Evolutionary conservation across 1,140 invertebrate genomes (phyloP).

Genomic region (Lordiphosa collinella): DNA sequence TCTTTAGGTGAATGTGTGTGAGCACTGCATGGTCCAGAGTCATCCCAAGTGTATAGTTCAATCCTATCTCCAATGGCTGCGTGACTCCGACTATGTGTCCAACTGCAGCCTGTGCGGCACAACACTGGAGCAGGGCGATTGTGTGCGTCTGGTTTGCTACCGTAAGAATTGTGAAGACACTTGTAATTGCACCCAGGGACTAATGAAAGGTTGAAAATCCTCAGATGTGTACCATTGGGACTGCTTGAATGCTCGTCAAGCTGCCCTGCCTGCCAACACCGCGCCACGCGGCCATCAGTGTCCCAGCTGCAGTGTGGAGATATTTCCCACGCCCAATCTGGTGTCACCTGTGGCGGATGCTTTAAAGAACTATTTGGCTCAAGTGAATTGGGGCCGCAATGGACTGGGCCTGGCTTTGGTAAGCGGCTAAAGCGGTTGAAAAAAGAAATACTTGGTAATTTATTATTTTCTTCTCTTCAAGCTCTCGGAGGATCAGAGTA

Average conservation of each 20-base stretch:
- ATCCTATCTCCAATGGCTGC: constrained; percentile 98
- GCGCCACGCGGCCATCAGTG: constrained; percentile 72
- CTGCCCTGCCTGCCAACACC: constrained; percentile 70
- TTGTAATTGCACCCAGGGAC: background rate
- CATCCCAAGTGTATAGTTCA: constrained; percentile 99
- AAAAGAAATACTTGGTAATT: background rate
- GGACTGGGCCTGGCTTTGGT: constrained; percentile 73
- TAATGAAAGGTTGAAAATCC: background rate
- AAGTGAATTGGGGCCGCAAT: constrained; percentile 78
- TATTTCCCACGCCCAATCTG: constrained; percentile 75
- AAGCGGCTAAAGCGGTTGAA: background rate
- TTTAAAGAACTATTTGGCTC: constrained; percentile 57
- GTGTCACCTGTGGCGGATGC: constrained; percentile 76
- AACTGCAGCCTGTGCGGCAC: constrained; percentile 93
- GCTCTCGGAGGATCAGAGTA: constrained; percentile 61
- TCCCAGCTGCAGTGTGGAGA: constrained; percentile 62
- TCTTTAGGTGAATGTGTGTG: constrained; percentile 99
- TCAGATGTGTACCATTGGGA: constrained; percentile 78
- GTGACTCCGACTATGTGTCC: constrained; percentile 97
- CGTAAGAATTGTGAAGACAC: constrained; percentile 81
- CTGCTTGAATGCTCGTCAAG: constrained; percentile 74
- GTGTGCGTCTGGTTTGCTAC: constrained; percentile 93
- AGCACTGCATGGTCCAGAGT: constrained; percentile 97
- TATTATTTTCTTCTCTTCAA: constrained; percentile 1
- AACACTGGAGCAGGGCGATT: constrained; percentile 89